phyloP scores from a whole-genome alignment of 2,888 invertebrate species.

The Heteromurus nitidus region DNA sequence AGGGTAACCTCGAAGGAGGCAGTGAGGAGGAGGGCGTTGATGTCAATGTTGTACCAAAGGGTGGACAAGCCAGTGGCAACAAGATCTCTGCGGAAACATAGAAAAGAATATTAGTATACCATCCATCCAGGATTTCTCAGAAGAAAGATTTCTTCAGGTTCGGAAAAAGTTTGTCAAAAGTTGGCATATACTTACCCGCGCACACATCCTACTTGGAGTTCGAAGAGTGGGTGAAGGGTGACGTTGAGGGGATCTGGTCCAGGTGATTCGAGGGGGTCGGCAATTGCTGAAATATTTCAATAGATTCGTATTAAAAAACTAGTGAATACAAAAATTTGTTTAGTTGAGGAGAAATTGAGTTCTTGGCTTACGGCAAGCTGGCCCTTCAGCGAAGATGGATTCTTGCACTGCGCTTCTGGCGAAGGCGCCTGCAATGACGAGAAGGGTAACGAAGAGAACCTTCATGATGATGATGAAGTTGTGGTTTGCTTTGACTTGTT shows the following conservation, averaged over 20 bases:
- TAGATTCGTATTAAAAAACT: neutral
- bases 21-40: constrained; percentile 29
- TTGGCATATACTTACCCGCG: constrained; percentile 34
- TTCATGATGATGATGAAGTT: constrained; percentile 41
- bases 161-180: neutral
- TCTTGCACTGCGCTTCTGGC: constrained; percentile 49
- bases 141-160: too few species aligned
- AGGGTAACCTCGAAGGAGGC: constrained; percentile 39
- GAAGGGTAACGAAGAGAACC: constrained; percentile 42
- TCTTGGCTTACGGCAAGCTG: constrained; percentile 53
- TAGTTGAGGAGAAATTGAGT: neutral
- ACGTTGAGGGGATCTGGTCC: constrained; percentile 49
- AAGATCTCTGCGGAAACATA: constrained; percentile 1
- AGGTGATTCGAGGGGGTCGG: constrained; percentile 42
- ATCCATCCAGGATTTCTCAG: too few species aligned
- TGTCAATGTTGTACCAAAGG: constrained; percentile 28
- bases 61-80: constrained; percentile 45
- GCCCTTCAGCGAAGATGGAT: constrained; percentile 37
- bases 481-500: neutral
- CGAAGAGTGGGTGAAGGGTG: constrained; percentile 49
- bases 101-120: too few species aligned
- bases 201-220: constrained; percentile 35
- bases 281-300: constrained; percentile 34
- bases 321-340: constrained; percentile 4
- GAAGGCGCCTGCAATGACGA: constrained; percentile 53